Conservation (phyloP, 1,140 invertebrate genomes). For the Physella acuta region DNA sequence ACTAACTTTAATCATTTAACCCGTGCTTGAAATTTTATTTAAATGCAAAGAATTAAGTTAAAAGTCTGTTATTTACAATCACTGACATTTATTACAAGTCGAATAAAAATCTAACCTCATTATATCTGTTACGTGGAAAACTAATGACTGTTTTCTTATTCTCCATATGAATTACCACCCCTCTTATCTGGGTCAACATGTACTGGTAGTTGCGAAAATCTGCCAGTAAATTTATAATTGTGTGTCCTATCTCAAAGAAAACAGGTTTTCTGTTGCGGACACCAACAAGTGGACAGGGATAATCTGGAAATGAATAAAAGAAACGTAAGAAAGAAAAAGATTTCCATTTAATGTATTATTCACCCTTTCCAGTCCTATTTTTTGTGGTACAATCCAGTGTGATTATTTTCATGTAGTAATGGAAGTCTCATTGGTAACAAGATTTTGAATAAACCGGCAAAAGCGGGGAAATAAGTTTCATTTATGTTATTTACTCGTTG, state of each 20-base stretch:
- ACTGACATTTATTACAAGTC: no score
- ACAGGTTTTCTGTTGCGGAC: constrained; percentile 77
- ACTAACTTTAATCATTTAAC: no score
- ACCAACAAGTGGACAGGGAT: constrained; percentile 84
- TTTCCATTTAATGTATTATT: not conserved
- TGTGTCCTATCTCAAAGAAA: constrained; percentile 86
- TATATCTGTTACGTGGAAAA: constrained; percentile 79
- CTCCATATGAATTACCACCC: constrained; percentile 81
- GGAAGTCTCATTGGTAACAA: no score
- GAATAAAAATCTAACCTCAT: constrained; percentile 67
- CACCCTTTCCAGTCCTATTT: no score
- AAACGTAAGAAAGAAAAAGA: not conserved
- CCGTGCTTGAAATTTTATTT: no score
- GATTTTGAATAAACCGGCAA: no score
- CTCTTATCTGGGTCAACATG: constrained; percentile 75
- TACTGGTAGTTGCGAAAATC: constrained; percentile 88
- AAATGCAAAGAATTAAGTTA: no score
- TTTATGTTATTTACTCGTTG: no score
- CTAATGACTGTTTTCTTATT: constrained; percentile 78
- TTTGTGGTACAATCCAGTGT: no score
- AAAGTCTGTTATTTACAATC: no score
- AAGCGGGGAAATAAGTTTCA: no score
- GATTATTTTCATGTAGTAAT: no score
- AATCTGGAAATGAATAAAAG: constrained; percentile 63
- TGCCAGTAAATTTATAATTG: constrained; percentile 85